A percentile compares a stretch with the other conserved stretches of the same genome.
Evolutionary conservation across 2,113 vertebrate genomes (phyloP).

Genomic region (Gnathonemus echidnorhynchus): DNA sequence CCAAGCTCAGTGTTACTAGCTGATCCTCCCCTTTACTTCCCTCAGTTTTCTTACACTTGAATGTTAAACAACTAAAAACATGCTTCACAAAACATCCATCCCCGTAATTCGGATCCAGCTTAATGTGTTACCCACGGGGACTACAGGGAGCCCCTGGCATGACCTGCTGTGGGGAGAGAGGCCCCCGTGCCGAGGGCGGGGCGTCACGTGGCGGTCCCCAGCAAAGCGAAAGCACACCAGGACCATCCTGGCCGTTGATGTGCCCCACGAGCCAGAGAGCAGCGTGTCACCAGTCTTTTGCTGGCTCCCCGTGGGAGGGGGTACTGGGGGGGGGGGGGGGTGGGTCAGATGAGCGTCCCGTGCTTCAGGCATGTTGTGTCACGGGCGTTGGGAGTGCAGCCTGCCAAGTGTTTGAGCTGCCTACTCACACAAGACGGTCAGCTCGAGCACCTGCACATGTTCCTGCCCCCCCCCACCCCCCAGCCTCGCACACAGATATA

Average conservation of each 20-base stretch:
- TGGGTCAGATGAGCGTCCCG: constrained; percentile 22
- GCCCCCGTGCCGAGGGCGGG: background rate
- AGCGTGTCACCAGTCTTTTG: background rate
- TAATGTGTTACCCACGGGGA: background rate
- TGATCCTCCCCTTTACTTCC: background rate
- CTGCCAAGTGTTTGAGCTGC: constrained; percentile 36
- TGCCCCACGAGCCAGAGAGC: background rate
- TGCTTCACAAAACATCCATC: background rate
- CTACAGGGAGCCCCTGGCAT: background rate
- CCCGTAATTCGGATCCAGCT: background rate
- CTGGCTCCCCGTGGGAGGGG: background rate
- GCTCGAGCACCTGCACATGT: background rate
- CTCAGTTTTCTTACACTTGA: background rate
- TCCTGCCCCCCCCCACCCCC: background rate
- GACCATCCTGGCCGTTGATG: background rate
- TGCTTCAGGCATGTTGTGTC: constrained; percentile 32
- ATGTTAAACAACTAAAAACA: background rate
- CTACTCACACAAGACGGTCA: background rate
- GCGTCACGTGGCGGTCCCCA: background rate
- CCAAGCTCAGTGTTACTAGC: background rate
- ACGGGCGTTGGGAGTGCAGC: constrained; percentile 20
- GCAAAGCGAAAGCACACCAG: no score
- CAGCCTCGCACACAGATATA: background rate
- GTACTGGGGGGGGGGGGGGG: background rate
- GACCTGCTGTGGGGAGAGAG: background rate